phyloP scores from a whole-genome alignment of 2,797 vertebrate species.

The Phrynocephalus vlangalii region DNA sequence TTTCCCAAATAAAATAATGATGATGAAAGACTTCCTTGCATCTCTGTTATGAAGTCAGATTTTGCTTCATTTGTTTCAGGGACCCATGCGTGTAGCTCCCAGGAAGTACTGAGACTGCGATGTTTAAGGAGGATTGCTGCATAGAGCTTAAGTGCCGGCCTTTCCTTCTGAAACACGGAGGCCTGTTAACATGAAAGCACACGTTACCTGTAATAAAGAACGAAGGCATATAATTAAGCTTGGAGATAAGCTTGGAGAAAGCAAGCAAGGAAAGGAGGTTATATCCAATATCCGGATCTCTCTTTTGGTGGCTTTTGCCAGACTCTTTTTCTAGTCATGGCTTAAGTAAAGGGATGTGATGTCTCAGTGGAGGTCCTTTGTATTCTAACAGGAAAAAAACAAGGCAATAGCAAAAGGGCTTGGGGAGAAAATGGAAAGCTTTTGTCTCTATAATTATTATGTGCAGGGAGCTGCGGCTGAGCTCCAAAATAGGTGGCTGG shows the following conservation, averaged over 20 bases:
- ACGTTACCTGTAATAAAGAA: constrained; percentile 39
- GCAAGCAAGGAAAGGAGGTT: constrained; percentile 47
- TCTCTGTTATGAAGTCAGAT: neutral
- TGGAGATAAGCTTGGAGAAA: constrained; percentile 29
- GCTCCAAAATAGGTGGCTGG: constrained; percentile 53
- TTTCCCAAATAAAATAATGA: neutral
- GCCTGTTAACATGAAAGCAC: neutral
- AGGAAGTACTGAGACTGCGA: neutral
- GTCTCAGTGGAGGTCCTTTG: constrained; percentile 49
- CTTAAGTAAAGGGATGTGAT: constrained; percentile 44
- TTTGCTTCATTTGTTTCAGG: neutral
- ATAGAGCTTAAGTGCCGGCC: neutral
- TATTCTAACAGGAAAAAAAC: constrained; percentile 36
- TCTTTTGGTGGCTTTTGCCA: constrained; percentile 9
- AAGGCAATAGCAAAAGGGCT: constrained; percentile 35
- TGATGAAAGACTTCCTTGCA: neutral
- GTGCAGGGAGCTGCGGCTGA: constrained; percentile 59
- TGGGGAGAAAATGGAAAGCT: constrained; percentile 48
- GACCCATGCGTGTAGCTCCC: neutral
- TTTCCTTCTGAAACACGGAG: too few relatives aligned
- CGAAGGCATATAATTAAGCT: constrained; percentile 46
- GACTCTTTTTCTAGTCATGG: constrained; percentile 38
- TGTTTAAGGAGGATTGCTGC: neutral
- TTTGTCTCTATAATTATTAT: constrained; percentile 45
- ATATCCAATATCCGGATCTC: neutral